A percentile compares a stretch with the other conserved stretches of the same genome.
Evolutionary conservation across 2,797 vertebrate species (phyloP).

Genomic region (Emys orbicularis): DNA sequence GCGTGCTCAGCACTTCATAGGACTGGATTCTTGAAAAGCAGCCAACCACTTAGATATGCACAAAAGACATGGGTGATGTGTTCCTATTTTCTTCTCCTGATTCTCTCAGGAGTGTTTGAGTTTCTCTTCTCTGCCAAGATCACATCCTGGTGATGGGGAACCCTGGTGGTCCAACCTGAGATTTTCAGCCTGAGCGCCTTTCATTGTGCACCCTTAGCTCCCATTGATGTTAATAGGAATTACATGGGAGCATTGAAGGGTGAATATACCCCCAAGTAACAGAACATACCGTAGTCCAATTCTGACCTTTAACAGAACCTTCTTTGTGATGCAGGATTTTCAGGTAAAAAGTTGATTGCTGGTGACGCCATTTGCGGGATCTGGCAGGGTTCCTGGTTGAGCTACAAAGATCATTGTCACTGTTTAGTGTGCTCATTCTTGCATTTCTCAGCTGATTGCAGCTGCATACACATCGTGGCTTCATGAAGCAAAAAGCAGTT

Average conservation of each 20-base stretch:
- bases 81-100: not conserved
- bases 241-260: not conserved
- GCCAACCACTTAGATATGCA: not conserved
- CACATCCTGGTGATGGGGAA: not conserved
- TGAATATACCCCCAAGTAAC: conserved; percentile 37
- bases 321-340: not conserved
- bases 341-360: conserved; percentile 29
- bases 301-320: conserved; percentile 24
- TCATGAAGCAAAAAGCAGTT: not conserved
- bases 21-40: not conserved
- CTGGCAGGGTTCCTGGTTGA: not conserved
- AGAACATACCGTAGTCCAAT: not conserved
- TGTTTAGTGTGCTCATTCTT: not conserved
- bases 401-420: not conserved
- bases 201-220: conserved; percentile 39
- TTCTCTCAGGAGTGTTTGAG: not conserved
- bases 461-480: not conserved
- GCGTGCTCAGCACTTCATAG: not conserved
- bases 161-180: conserved; percentile 1
- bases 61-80: not conserved
- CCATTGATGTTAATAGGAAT: conserved; percentile 20
- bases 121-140: not conserved
- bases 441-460: not conserved
- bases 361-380: not conserved
- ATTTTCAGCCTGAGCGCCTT: not conserved